phyloP scores from a whole-genome alignment of 2,888 invertebrate genomes.

The Melieria crassipennis region DNA sequence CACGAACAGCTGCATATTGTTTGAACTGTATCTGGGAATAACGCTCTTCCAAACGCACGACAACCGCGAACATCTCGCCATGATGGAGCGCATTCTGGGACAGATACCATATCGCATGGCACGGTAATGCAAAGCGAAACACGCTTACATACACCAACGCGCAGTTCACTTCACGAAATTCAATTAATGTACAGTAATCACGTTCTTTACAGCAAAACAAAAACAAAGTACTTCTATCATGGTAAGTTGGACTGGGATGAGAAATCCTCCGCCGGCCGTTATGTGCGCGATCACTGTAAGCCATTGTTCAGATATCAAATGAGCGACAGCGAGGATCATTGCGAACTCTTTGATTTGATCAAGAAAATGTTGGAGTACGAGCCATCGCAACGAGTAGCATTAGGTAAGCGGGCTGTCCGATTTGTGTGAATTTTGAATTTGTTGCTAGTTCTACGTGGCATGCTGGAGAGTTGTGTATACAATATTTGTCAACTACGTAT shows the following conservation, averaged over 20 bases:
- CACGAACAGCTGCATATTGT: slow-evolving; percentile 83
- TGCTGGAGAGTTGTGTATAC: neutral
- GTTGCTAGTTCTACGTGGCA: neutral
- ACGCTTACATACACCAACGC: slow-evolving; percentile 53
- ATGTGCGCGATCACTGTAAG: slow-evolving; percentile 98
- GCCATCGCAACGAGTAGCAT: slow-evolving; percentile 87
- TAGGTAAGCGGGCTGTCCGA: slow-evolving; percentile 66
- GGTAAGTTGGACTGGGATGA: slow-evolving; percentile 98
- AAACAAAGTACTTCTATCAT: slow-evolving; percentile 98
- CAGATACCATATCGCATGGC: slow-evolving; percentile 85
- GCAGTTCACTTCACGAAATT: slow-evolving; percentile 60
- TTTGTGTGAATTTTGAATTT: neutral
- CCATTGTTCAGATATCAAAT: slow-evolving; percentile 93
- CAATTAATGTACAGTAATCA: slow-evolving; percentile 64
- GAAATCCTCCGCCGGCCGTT: slow-evolving; percentile 94
- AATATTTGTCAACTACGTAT: neutral
- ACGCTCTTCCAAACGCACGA: slow-evolving; percentile 99
- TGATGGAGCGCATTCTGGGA: slow-evolving; percentile 99
- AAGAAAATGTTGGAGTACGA: slow-evolving; percentile 97
- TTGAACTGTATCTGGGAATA: slow-evolving; percentile 97
- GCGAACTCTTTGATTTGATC: slow-evolving; percentile 93
- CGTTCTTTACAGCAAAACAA: slow-evolving; percentile 78
- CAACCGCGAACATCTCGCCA: slow-evolving; percentile 98
- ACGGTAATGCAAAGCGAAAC: slow-evolving; percentile 72
- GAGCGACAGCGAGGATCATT: slow-evolving; percentile 89